Conservation (phyloP, 53 echinoderm and acorn worm species). For the Mesocentrotus franciscanus region DNA sequence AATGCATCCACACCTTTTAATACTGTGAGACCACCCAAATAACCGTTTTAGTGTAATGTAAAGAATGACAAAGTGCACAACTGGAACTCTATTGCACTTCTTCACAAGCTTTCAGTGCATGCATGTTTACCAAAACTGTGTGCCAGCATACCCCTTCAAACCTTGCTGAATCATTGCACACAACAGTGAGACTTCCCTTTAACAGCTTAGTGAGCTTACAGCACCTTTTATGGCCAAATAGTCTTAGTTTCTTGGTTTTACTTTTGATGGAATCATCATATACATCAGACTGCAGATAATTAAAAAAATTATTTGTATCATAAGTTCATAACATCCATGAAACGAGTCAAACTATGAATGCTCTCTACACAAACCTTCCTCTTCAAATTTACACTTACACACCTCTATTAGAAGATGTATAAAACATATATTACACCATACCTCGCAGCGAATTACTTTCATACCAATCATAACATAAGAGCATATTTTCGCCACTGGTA, state of each 20-base stretch:
- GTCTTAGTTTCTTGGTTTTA: not conserved
- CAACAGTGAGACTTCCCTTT: no score
- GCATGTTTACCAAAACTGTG: not conserved
- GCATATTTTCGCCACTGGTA: not conserved
- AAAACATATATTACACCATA: not conserved
- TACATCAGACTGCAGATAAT: not conserved
- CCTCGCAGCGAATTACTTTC: not conserved
- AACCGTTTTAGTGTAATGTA: not conserved
- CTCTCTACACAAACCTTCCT: not conserved
- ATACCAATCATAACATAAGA: not conserved
- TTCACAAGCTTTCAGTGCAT: not conserved
- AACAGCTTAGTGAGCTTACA: not conserved
- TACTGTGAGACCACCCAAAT: not conserved
- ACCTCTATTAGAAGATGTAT: not conserved
- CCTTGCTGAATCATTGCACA: no score
- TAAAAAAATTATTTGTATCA: not conserved
- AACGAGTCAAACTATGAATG: not conserved
- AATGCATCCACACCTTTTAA: not conserved
- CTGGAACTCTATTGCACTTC: constrained; percentile 34
- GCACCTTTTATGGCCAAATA: not conserved
- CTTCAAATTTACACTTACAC: not conserved
- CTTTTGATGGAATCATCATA: not conserved
- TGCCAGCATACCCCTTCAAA: not conserved
- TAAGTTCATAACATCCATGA: not conserved
- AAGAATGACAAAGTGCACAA: not conserved